phyloP scores from a whole-genome alignment of 1,140 invertebrate species.

The Drosophila athabasca region DNA sequence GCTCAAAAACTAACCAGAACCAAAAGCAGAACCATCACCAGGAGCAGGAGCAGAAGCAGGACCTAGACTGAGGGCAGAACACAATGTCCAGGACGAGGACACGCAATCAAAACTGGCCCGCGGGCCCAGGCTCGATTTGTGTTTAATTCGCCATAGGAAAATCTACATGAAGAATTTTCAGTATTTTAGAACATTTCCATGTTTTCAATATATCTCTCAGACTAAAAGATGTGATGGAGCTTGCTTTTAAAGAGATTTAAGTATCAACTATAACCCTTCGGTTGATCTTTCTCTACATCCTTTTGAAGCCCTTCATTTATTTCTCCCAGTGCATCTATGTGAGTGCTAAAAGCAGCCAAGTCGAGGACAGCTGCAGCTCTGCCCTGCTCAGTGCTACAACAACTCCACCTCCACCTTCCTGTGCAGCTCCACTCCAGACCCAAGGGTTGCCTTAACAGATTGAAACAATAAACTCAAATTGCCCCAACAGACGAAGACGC shows the following conservation, averaged over 20 bases:
- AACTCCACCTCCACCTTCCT: background rate
- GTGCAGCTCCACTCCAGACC: background rate
- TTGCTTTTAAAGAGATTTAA: too few relatives aligned
- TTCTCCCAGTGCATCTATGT: conserved; percentile 13
- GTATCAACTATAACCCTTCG: too few relatives aligned
- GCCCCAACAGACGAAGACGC: conserved; percentile 17
- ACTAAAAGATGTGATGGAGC: too few relatives aligned
- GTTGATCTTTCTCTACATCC: too few relatives aligned
- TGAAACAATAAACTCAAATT: conserved; percentile 72
- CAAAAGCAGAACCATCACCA: conserved; percentile 17
- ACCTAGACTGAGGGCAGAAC: conserved; percentile 15
- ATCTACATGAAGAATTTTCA: conserved; percentile 2
- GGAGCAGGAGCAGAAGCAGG: conserved; percentile 6
- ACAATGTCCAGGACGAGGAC: conserved; percentile 6
- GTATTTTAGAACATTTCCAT: background rate
- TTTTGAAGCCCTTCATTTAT: background rate
- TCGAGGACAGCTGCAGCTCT: conserved; percentile 21
- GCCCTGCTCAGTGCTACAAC: conserved; percentile 1
- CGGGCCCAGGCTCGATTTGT: conserved; percentile 47
- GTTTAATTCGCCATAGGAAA: conserved; percentile 32
- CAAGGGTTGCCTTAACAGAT: conserved; percentile 57
- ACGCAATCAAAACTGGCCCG: conserved; percentile 43
- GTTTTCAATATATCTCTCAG: too few relatives aligned
- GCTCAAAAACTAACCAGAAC: conserved; percentile 44
- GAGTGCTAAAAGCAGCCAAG: conserved; percentile 4